Evolutionary conservation across 2,888 invertebrate genomes (phyloP), one percentile per base, ranked within the genome.

Genomic region (Andrena trimmerana): DNA sequence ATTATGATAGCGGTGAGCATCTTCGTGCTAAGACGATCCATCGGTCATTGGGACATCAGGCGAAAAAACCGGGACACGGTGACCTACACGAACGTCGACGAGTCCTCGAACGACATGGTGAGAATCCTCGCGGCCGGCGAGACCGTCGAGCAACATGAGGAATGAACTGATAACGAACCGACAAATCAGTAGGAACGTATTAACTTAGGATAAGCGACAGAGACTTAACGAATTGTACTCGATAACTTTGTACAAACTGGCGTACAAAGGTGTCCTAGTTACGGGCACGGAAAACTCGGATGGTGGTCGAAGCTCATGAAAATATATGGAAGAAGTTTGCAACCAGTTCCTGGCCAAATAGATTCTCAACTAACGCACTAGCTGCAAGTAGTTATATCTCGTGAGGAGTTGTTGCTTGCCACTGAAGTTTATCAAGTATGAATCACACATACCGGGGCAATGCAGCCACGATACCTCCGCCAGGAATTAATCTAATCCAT

Each of bases 31-130:
- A 90, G 84, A 80, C 90, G 79, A 70, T 90, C 92, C 36, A 74
- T 92, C 57, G 84, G 89, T 5, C 90, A 91, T 50, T 93, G 92
- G 92, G 85, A 89, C 24, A 86, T 92, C 31, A 90, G 90, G 63
- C 90, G 90, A 83, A 92, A 90, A 33, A 90, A 90, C 8, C 84
- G 89, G 2, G 92, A 93, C 69, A 93, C 92, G 10, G 92, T 94
- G 62, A 90, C 91, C 60, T 94, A 94, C 80, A 92, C 90, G 71
- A 94, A 93, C 85, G 93, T 94, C 63, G 89, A 92, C 16, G 93
- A 93, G 60, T 91, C 93, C 13, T 91, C 90, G 52, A 92, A 92
- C 86, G 94, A 94, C 82, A 89, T 93, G 48, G 91, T 93, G 62
- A 91, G 92, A 90, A 94, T 94, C 89, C 83, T 94, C 66, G 85